These are phyloP conservation scores for Cacatua alba DNA, from an alignment of 2,113 vertebrate species.

Conservation along the genomic window DNA sequence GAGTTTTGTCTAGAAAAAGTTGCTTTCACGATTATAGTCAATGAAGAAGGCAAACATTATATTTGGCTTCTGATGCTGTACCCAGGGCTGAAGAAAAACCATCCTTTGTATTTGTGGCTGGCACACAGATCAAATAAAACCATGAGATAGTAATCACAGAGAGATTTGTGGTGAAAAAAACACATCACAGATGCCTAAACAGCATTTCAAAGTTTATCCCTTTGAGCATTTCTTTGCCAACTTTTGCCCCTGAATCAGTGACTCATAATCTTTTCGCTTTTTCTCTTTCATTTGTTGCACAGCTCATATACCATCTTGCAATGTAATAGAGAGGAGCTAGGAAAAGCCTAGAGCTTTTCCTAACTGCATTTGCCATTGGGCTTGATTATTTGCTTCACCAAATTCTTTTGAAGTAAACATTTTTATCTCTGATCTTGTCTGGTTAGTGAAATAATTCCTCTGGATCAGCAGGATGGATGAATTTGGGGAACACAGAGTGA, in stretches of 20 bases:
- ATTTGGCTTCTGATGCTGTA: neutral
- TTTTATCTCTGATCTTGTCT: neutral
- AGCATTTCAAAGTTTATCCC: conserved; percentile 17
- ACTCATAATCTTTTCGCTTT: neutral
- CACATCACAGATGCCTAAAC: neutral
- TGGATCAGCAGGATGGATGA: neutral
- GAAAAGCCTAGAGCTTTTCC: neutral
- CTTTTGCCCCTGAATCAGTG: neutral
- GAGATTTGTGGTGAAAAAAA: neutral
- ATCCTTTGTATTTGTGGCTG: neutral
- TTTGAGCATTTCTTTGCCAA: neutral
- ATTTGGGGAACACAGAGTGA: neutral
- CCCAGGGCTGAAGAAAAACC: neutral
- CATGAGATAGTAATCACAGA: conserved; percentile 16
- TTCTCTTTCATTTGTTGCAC: neutral
- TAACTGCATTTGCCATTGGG: neutral
- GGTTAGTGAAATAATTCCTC: neutral
- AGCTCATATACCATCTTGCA: neutral
- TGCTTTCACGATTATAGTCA: neutral
- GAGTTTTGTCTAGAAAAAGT: neutral
- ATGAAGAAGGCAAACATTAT: neutral
- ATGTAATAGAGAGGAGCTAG: neutral
- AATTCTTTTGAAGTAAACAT: rapidly evolving
- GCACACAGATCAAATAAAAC: conserved; percentile 17
- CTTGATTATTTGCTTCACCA: neutral